Base-by-base conservation (phyloP, 1,140 invertebrate genomes). In the Rhysida immarginata region DNA sequence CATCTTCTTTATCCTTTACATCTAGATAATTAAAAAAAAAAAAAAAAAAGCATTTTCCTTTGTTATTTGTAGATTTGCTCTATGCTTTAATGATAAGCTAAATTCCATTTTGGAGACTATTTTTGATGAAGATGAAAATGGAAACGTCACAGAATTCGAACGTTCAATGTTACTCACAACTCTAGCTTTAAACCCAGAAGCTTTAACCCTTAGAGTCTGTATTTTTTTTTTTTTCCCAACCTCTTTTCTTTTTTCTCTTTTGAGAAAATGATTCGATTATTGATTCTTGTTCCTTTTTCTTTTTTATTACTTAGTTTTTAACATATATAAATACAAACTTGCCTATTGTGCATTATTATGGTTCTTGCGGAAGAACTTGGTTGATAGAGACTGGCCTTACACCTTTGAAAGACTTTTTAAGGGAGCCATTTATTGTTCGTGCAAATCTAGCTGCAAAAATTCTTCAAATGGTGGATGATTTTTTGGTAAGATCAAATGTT, bases 111-210 rank as follows among this genome's bases (percentile, higher is more conserved):
- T 60, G 13, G 51, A 29, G 18, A 56, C 48, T n/a, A 53, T 52
- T 13, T 60, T 58, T 56, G 57, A 60, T 58, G 59, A 58, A 42
- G 52, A 60, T 53, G 43, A 43, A 42, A 55, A 60, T 56, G 59
- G 54, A 1, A 35, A 45, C 2, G 49, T 60, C 29, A 59, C 42
- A 54, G 35, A 43, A 35, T 51, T 54, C 50, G 59, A 60, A 56
- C 43, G 27, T 24, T 44, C 55, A 18, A 35, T 56, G 44, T 51
- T 60, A 5, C 26, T 55, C 16, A 55, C 59, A 13, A 54, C 48
- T 44, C 45, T 60, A n/a, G 29, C 58, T 13, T 51, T 59, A 43
- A 58, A 54, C n/a, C 57, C 59, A 23, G 57, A 58, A 56, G 55
- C 52, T 50, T 54, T 59, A 44, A 21, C 57, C 27, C 26, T 60